Evolutionary conservation across 37 sponge, comb jelly and placozoan species (phyloP).

Genomic region (Crambe crambe): DNA sequence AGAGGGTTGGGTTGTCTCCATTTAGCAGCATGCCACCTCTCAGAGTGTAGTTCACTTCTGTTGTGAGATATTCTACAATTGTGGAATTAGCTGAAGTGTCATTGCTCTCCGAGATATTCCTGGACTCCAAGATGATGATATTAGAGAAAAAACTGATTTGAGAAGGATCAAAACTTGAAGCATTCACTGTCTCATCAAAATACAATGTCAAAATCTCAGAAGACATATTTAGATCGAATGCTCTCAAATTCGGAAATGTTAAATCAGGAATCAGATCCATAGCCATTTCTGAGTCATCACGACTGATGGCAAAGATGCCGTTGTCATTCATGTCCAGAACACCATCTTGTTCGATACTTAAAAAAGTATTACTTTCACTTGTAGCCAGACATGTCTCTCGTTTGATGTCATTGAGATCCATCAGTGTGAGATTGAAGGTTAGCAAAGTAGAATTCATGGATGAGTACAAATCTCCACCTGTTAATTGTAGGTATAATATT

Average conservation of each 20-base stretch:
- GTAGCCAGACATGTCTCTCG: slow-evolving; percentile 54
- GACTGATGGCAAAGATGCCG: slow-evolving; percentile 38
- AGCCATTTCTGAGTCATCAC: slow-evolving; percentile 28
- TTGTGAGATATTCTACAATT: slow-evolving; percentile 31
- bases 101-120: slow-evolving; percentile 18
- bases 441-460: slow-evolving; percentile 39
- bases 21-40: slow-evolving; percentile 43
- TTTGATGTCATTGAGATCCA: slow-evolving; percentile 82
- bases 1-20: slow-evolving; percentile 55
- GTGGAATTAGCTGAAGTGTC: slow-evolving; percentile 36
- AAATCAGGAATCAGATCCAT: slow-evolving; percentile 45
- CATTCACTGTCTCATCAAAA: slow-evolving; percentile 92
- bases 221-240: slow-evolving; percentile 73
- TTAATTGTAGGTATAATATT: slow-evolving; percentile 29
- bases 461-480: slow-evolving; percentile 7
- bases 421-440: slow-evolving; percentile 45
- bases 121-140: background rate
- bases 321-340: slow-evolving; percentile 84
- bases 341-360: slow-evolving; percentile 41
- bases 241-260: slow-evolving; percentile 31
- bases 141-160: slow-evolving; percentile 45
- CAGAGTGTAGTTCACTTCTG: slow-evolving; percentile 55
- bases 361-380: slow-evolving; percentile 30
- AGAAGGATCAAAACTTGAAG: slow-evolving; percentile 61
- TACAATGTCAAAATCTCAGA: slow-evolving; percentile 60